Percentiles rank a stretch among this genome's conserved stretches.
These are phyloP conservation scores for Molossus molossus DNA, from an alignment of 2,797 vertebrate species.

Conservation along the genomic window DNA sequence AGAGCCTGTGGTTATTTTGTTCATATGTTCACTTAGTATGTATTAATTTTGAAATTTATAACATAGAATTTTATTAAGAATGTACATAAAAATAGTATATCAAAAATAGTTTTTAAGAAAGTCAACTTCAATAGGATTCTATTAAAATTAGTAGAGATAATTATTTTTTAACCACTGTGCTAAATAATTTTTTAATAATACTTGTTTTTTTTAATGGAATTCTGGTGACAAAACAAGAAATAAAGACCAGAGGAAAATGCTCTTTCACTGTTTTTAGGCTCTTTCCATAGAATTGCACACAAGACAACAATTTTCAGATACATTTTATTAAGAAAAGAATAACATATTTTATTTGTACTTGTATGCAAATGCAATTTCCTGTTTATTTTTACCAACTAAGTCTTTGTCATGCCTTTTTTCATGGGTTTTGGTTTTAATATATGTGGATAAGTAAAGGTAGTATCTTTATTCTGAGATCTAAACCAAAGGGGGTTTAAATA, in stretches of 20 bases:
- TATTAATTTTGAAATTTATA: not conserved
- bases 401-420: not conserved
- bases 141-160: not conserved
- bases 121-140: not conserved
- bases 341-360: not conserved
- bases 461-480: not conserved
- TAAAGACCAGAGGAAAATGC: not conserved
- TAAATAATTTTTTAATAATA: not conserved
- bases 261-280: not conserved
- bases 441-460: not conserved
- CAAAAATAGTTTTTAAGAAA: not conserved
- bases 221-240: not conserved
- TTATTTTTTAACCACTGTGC: not conserved
- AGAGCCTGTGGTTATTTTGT: not conserved
- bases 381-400: not conserved
- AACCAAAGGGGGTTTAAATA: slow-evolving; percentile 21
- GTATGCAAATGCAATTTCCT: not conserved
- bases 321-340: slow-evolving; percentile 15
- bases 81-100: not conserved
- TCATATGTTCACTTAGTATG: not conserved
- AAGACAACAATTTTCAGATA: not conserved
- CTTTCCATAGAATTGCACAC: not conserved
- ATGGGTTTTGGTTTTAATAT: not conserved
- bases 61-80: not conserved
- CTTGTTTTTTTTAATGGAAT: not conserved